Evolutionary conservation across 2,797 vertebrate genomes (phyloP).

Genomic region (Falco rusticolus): DNA sequence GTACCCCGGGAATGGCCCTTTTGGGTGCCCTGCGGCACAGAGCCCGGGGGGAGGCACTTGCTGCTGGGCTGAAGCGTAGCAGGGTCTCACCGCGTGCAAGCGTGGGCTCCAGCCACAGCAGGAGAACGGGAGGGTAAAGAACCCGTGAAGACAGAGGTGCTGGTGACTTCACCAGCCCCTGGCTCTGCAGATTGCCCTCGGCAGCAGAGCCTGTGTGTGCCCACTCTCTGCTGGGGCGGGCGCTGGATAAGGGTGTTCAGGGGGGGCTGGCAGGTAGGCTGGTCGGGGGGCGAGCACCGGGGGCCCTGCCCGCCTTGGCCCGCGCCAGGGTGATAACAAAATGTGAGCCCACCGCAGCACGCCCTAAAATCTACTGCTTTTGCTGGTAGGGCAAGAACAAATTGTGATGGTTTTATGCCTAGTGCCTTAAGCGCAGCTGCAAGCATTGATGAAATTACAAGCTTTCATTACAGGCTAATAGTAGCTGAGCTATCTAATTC

Average conservation of each 20-base stretch:
- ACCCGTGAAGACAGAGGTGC: neutral
- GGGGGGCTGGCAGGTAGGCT: neutral
- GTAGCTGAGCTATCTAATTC: neutral
- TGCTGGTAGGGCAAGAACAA: neutral
- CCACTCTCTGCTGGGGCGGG: neutral
- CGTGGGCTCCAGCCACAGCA: neutral
- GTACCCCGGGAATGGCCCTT: accelerated
- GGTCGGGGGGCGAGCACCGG: neutral
- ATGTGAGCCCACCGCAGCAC: neutral
- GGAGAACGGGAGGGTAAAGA: neutral
- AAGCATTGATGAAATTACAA: neutral
- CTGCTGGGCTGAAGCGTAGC: neutral
- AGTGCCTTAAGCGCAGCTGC: neutral
- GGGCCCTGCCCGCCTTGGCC: neutral
- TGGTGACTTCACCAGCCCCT: neutral
- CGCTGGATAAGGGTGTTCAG: neutral
- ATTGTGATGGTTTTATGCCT: neutral
- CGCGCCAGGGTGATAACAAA: neutral
- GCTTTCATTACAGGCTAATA: neutral
- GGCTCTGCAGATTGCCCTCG: neutral
- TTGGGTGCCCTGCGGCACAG: neutral
- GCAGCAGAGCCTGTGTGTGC: neutral
- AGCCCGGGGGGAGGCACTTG: neutral
- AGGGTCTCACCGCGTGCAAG: neutral
- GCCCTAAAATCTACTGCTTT: neutral